Evolutionary conservation across 1,140 invertebrate species (phyloP).

Genomic region (Dolichoris vasculosae): DNA sequence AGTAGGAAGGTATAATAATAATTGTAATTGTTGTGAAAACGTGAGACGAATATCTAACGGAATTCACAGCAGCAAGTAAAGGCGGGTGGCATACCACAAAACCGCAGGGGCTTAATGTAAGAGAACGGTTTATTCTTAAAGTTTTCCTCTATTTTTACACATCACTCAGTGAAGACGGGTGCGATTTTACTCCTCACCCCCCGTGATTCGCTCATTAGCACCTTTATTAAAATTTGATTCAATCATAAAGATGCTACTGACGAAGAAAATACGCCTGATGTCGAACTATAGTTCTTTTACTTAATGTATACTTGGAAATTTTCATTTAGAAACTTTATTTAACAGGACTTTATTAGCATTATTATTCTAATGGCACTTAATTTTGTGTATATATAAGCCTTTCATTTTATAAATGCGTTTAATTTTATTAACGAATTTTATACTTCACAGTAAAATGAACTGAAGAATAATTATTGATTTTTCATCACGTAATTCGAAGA

Average conservation of each 20-base stretch:
- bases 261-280: slow-evolving; percentile 62
- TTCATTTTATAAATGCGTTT: not conserved
- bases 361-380: not conserved
- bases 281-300: not conserved
- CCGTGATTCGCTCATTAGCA: slow-evolving; percentile 71
- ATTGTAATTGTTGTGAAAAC: slow-evolving; percentile 68
- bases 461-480: not conserved
- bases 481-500: not conserved
- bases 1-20: slow-evolving; percentile 62
- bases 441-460: not conserved
- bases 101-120: slow-evolving; percentile 67
- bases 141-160: slow-evolving; percentile 47
- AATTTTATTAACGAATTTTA: not conserved
- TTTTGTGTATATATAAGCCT: not conserved
- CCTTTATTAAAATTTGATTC: slow-evolving; percentile 72
- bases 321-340: not conserved
- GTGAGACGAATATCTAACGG: slow-evolving; percentile 65
- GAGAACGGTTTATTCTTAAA: slow-evolving; percentile 52
- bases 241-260: slow-evolving; percentile 63
- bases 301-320: not conserved
- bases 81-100: slow-evolving; percentile 54
- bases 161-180: slow-evolving; percentile 4
- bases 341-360: not conserved
- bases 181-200: slow-evolving; percentile 45
- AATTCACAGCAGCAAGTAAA: slow-evolving; percentile 56